Evolutionary conservation across 1,140 invertebrate species (phyloP), one percentile per base, ranked within the genome.

Genomic region (Aleiodes sp.): DNA sequence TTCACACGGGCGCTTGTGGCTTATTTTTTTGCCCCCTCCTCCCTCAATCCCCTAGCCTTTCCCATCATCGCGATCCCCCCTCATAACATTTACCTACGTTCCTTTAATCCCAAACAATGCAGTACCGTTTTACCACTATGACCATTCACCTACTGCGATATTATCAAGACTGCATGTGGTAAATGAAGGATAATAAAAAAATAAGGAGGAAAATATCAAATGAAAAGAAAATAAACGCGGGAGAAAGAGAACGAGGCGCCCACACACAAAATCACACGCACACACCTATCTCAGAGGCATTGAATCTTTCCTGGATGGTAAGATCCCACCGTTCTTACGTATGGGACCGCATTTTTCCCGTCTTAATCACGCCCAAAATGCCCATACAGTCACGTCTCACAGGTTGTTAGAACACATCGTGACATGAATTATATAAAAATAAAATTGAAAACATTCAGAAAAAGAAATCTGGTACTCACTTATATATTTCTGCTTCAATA

Each of bases 101-200:
- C 46, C n/a, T 52, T 24, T 52, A 52, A 52, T 52, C 21, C 46
- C 46, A 52, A 26, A 52, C 46, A 52, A 52, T 52, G 46, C 46
- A 52, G 46, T 52, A 52, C 46, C 46, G 46, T 52, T 52, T 52
- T 52, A n/a, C 21, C 46, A 52, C 21, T 21, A 24, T 52, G 46
- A 52, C 46, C 46, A 24, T 52, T 52, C 46, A 52, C 46, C 41
- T 16, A 46, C 6, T 24, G 16, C 16, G 46, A 52, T 52, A 24
- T 21, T 52, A 52, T 52, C 19, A n/a, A 10, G n/a, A n/a, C n/a
- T 35, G 31, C 10, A 4, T 10, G 31, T 35, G 39, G 14, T 41
- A 41, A n/a, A 41, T 14, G 39, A 43, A n/a, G 39, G 14, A 16
- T 4, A 52, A 52, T 21, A 52, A 24, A 52, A 3, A n/a, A 24